phyloP scores from a whole-genome alignment of 2,797 vertebrate genomes.

The Morelia viridis region DNA sequence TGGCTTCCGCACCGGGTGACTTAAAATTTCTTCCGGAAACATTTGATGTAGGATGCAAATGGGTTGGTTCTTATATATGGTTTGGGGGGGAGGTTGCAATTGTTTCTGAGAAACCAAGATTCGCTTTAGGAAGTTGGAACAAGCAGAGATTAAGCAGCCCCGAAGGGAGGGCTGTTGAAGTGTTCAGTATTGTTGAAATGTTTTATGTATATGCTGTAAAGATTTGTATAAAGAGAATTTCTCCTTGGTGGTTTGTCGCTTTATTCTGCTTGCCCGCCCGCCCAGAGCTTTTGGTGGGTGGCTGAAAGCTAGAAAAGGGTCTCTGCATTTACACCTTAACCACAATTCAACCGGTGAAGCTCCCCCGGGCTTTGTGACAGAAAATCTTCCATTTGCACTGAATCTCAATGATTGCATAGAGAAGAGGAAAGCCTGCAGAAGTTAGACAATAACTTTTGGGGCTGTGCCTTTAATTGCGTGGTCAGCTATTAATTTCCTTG shows the following conservation, averaged over 20 bases:
- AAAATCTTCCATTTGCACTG: not conserved
- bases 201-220: not conserved
- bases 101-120: not conserved
- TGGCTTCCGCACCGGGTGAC: not conserved
- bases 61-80: not conserved
- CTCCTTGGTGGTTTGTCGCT: not conserved
- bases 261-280: not conserved
- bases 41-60: not conserved
- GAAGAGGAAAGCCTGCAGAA: not conserved
- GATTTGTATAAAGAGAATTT: constrained; percentile 12
- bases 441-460: too few species aligned
- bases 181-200: not conserved
- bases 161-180: not conserved
- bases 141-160: not conserved
- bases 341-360: not conserved
- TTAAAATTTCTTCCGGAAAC: not conserved
- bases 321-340: not conserved
- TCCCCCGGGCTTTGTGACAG: not conserved
- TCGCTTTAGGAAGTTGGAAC: not conserved
- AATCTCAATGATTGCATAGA: not conserved
- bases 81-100: not conserved
- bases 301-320: not conserved
- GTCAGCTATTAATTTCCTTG: not conserved
- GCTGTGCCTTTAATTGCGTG: too few species aligned
- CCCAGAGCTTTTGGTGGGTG: not conserved